Base-by-base conservation (phyloP, 2,797 vertebrate species). In the Orestias chungarensis region DNA sequence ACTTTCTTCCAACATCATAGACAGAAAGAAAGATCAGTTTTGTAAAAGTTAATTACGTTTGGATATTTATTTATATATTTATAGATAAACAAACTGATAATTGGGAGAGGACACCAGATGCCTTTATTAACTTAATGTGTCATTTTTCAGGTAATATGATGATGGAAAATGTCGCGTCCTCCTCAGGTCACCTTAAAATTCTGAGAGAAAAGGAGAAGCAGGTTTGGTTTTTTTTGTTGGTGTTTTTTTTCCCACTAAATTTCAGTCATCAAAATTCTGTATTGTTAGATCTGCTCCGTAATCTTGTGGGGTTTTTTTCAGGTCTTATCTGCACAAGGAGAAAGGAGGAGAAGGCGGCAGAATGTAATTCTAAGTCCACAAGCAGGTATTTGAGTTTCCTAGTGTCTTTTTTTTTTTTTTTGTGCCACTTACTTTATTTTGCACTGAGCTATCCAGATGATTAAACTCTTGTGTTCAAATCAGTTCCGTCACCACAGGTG, bases 281-380 rank as follows among this genome's bases (percentile, higher is more conserved):
- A n/a, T n/a, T n/a, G n/a, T n/a, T n/a, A n/a, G 12, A 25, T 25
- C 2, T 3, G 23, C 9, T 71, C 0, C 20, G 57, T 15, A 35
- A 27, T n/a, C 9, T 31, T 61, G 2, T 40, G 23, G 20, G n/a
- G 1, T 31, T 50, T 23, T 74, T 38, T 61, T 27, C n/a, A 94
- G 93, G 76, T 79, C 77, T 85, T 67, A 65, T 72, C 86, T 8
- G 15, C 75, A 46, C 85, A 83, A 71, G 92, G 93, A 69, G 96
- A 97, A 87, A 95, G 94, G 91, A 96, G 93, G 90, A 95, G 95
- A 86, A 95, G 93, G 85, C 95, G 94, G 88, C 94, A 93, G 92
- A 93, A 93, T 93, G 76, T 96, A 82, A 91, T 94, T 84, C 92
- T 96, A 85, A 94, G 95, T 94, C 95, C 96, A 86, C 96, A 96